Base-by-base conservation (phyloP, 1,140 invertebrate genomes). In the Arion vulgaris region DNA sequence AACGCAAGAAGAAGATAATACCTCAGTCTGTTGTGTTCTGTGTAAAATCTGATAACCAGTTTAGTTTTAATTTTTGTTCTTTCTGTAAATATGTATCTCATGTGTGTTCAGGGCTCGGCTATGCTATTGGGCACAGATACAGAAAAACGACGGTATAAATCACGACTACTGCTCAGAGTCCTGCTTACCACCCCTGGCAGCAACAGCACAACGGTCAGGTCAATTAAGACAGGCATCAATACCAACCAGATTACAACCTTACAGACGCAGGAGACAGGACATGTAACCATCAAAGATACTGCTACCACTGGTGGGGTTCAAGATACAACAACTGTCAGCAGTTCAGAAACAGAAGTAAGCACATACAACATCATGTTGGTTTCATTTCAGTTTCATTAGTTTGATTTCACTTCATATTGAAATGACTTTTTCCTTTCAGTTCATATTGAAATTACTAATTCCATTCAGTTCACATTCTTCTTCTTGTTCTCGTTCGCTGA, bases 91-190 rank as follows among this genome's bases (percentile, higher is more conserved):
- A 45, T 45, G 15, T 45, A 45, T 7, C 5, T 7, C 15, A 45
- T 45, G 41, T 45, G 5, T 45, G 19, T 74, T 73, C 71, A 81
- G 80, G 71, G 80, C 72, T 57, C 80, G 1, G 71, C 36, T 17
- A 26, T 62, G 9, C 36, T 81, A 0, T 81, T 66, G 41, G 71
- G 71, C 34, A 7, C 45, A 26, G 69, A 81, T 38, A 13, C 26
- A n/a, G 71, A 81, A 15, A 72, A 36, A 17, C 36, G 17, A 1
- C 28, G 66, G 4, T 17, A 51, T 0, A 81, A 74, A 51, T 36
- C 71, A 38, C 41, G 51, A 11, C 45, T 81, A 0, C 32, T 81
- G 5, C 41, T 73, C 26, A 32, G 71, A 26, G 51, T 81, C 11
- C 32, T 81, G 34, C 57, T 73, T 26, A 38, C 80, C 17, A 23